Percentiles rank a stretch among this genome's conserved stretches.
Conservation (phyloP, 2,888 invertebrate species). For the Myopa tessellatipennis region DNA sequence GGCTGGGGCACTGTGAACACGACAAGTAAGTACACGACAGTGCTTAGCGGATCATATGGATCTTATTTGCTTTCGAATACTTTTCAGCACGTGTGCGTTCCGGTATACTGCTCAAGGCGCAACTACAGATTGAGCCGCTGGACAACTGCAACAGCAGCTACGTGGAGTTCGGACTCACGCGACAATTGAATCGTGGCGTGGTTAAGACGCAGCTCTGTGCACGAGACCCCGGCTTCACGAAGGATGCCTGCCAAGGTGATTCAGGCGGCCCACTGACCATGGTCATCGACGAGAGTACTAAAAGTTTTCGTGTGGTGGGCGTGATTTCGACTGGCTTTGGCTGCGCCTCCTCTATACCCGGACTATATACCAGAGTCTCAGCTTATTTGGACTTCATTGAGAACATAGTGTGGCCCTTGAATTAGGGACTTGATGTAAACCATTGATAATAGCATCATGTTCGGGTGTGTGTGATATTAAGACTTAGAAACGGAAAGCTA, state of each 20-base stretch:
- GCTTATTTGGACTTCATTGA: constrained; percentile 64
- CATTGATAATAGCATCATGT: not conserved
- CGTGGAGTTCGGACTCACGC: constrained; percentile 44
- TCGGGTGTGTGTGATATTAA: not conserved
- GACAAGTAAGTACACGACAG: constrained; percentile 53
- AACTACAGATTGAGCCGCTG: constrained; percentile 51
- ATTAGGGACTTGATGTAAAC: not conserved
- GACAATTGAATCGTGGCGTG: constrained; percentile 52
- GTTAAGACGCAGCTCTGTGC: constrained; percentile 55
- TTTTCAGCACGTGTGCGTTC: constrained; percentile 51
- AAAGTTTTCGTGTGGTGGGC: constrained; percentile 57
- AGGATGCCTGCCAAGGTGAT: constrained; percentile 63
- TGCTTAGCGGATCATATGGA: not conserved
- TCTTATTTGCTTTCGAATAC: not conserved
- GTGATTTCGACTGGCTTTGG: constrained; percentile 61
- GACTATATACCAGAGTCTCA: constrained; percentile 62
- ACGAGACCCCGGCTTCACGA: constrained; percentile 48
- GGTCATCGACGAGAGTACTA: constrained; percentile 48
- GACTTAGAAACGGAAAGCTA: not conserved
- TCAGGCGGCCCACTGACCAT: constrained; percentile 63
- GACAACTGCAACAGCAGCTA: constrained; percentile 52
- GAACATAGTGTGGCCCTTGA: constrained; percentile 58
- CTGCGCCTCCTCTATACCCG: constrained; percentile 60
- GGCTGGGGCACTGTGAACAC: constrained; percentile 62
- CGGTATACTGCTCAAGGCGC: constrained; percentile 55